phyloP scores from a whole-genome alignment of 2,797 vertebrate genomes.

The Semotilus atromaculatus region DNA sequence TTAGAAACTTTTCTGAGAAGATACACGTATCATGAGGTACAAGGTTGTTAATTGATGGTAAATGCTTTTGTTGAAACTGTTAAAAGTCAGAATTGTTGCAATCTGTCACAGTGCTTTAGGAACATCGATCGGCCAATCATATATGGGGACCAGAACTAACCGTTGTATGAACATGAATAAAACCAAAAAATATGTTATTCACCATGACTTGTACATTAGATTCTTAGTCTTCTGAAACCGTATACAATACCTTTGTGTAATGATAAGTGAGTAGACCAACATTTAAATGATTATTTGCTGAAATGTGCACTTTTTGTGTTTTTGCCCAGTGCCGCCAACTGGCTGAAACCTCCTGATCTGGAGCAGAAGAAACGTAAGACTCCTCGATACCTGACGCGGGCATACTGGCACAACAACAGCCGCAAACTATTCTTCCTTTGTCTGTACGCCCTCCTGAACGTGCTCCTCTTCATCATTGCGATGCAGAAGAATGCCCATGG shows the following conservation, averaged over 20 bases:
- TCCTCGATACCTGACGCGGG: conserved; percentile 76
- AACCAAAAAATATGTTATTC: background rate
- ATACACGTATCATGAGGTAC: background rate
- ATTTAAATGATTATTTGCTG: background rate
- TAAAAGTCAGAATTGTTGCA: background rate
- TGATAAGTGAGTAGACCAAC: background rate
- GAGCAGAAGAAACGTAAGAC: conserved; percentile 60
- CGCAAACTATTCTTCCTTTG: conserved; percentile 82
- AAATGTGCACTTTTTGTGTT: background rate
- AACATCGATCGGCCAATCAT: background rate
- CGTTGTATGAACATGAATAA: no score
- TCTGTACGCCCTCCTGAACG: conserved; percentile 72
- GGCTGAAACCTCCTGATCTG: conserved; percentile 81
- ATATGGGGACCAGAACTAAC: background rate
- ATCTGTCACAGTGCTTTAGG: background rate
- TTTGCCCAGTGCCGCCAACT: conserved; percentile 82
- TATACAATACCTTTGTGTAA: background rate
- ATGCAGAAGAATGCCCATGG: conserved; percentile 65
- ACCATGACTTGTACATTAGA: background rate
- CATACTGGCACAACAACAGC: conserved; percentile 88
- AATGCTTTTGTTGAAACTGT: background rate
- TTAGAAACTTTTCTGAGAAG: background rate
- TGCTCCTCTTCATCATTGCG: conserved; percentile 79
- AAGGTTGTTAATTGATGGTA: no score
- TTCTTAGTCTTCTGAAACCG: background rate